Conservation (phyloP, 2,113 vertebrate genomes). For the Xyrauchen texanus region DNA sequence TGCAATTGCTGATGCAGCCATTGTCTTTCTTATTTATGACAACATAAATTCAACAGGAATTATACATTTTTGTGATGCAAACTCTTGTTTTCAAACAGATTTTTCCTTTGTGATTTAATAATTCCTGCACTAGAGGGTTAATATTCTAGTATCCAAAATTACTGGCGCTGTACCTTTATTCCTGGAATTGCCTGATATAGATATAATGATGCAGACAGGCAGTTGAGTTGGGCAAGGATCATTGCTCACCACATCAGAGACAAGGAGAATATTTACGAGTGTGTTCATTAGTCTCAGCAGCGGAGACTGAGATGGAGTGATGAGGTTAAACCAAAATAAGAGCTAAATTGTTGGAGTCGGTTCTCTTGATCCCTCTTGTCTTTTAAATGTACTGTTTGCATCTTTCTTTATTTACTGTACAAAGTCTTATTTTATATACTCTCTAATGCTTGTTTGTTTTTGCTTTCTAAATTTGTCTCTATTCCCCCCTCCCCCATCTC, state of each 20-base stretch:
- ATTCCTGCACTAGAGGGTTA: too few species aligned
- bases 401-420: constrained; percentile 4
- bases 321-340: constrained; percentile 47
- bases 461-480: not conserved
- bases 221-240: constrained; percentile 38
- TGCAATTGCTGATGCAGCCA: too few species aligned
- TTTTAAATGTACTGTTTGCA: not conserved
- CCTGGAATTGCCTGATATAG: not conserved
- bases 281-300: constrained; percentile 56
- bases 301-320: constrained; percentile 4
- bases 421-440: not conserved
- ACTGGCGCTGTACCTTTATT: not conserved
- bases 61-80: too few species aligned
- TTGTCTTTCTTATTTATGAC: too few species aligned
- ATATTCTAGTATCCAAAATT: not conserved
- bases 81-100: too few species aligned
- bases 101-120: too few species aligned
- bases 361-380: not conserved
- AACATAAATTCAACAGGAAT: too few species aligned
- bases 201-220: constrained; percentile 23
- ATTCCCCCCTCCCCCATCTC: not conserved
- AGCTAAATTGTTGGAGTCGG: not conserved
- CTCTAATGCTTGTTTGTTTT: constrained; percentile 9
- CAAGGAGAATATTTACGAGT: constrained; percentile 65
- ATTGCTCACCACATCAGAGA: constrained; percentile 66